Percentiles rank a stretch among this genome's conserved stretches.
These are phyloP conservation scores for Palloptera scutellata DNA, from an alignment of 2,888 invertebrate genomes.

Conservation along the genomic window DNA sequence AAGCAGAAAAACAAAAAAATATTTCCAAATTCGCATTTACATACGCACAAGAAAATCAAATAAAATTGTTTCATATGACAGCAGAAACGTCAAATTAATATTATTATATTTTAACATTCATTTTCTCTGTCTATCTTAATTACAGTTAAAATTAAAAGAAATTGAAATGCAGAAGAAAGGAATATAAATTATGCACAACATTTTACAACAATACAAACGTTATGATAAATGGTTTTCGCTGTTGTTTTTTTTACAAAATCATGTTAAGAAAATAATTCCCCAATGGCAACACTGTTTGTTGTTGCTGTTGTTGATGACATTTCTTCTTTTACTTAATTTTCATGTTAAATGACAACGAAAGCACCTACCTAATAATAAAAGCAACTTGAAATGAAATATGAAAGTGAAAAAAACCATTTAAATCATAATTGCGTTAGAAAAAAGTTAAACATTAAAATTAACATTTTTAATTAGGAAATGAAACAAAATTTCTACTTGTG, in stretches of 20 bases:
- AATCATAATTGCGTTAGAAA: too few relatives aligned
- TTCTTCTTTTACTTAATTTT: slow-evolving; percentile 1
- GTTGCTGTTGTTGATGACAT: neutral
- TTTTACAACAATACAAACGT: neutral
- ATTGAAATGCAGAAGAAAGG: slow-evolving; percentile 4
- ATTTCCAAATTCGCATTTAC: too few relatives aligned
- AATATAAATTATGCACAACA: neutral
- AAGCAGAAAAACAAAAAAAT: too few relatives aligned
- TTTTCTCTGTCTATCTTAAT: neutral
- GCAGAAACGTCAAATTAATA: too few relatives aligned
- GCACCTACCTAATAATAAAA: neutral
- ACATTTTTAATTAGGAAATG: too few relatives aligned
- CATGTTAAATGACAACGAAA: neutral
- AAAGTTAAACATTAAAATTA: too few relatives aligned
- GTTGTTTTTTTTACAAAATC: slow-evolving; percentile 17
- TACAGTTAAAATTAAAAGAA: slow-evolving; percentile 17
- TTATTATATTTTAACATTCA: too few relatives aligned
- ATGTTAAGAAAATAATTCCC: slow-evolving; percentile 17
- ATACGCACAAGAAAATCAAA: too few relatives aligned
- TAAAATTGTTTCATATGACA: too few relatives aligned
- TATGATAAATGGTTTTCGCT: neutral
- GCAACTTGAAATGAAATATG: too few relatives aligned
- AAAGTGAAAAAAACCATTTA: too few relatives aligned
- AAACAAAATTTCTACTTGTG: too few relatives aligned
- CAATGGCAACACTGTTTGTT: neutral